Evolutionary conservation across 2,888 invertebrate genomes (phyloP).

Genomic region (Tolmerus cingulatus): DNA sequence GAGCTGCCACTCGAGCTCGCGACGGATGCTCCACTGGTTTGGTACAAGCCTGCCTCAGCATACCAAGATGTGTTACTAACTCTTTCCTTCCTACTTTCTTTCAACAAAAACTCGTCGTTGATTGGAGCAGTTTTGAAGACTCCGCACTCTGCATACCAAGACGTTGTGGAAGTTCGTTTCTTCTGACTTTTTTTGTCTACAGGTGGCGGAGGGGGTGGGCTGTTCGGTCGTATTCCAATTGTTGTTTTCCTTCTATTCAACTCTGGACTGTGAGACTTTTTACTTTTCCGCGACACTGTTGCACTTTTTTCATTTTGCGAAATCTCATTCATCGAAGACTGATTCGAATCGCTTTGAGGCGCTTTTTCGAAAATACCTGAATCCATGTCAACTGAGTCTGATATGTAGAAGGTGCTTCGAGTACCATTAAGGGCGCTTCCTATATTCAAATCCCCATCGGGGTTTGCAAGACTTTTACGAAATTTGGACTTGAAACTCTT

Average conservation of each 20-base stretch:
- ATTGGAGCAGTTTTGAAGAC: conserved; percentile 63
- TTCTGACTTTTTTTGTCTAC: conserved; percentile 47
- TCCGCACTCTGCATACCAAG: conserved; percentile 77
- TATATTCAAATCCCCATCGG: conserved; percentile 66
- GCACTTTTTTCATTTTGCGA: conserved; percentile 51
- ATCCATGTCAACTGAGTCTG: conserved; percentile 72
- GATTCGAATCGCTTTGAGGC: conserved; percentile 38
- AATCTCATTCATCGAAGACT: conserved; percentile 42
- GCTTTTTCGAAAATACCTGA: conserved; percentile 67
- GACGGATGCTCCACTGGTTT: conserved; percentile 65
- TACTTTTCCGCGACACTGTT: conserved; percentile 58
- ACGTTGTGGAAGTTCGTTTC: conserved; percentile 62
- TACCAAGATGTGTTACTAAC: conserved; percentile 66
- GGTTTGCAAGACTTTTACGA: conserved; percentile 66
- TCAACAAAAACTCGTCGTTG: conserved; percentile 21
- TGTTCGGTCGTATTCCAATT: conserved; percentile 60
- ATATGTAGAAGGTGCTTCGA: conserved; percentile 77
- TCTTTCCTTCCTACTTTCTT: conserved; percentile 45
- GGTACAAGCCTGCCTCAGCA: conserved; percentile 74
- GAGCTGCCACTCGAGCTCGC: conserved; percentile 65
- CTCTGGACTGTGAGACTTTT: conserved; percentile 45
- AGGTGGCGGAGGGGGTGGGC: conserved; percentile 65
- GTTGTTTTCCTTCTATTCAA: conserved; percentile 58
- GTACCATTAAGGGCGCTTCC: conserved; percentile 68
- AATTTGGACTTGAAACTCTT: conserved; percentile 71